Evolutionary conservation across 2,113 vertebrate genomes (phyloP), one percentile per base, ranked within the genome.

Genomic region (Neofelis nebulosa): DNA sequence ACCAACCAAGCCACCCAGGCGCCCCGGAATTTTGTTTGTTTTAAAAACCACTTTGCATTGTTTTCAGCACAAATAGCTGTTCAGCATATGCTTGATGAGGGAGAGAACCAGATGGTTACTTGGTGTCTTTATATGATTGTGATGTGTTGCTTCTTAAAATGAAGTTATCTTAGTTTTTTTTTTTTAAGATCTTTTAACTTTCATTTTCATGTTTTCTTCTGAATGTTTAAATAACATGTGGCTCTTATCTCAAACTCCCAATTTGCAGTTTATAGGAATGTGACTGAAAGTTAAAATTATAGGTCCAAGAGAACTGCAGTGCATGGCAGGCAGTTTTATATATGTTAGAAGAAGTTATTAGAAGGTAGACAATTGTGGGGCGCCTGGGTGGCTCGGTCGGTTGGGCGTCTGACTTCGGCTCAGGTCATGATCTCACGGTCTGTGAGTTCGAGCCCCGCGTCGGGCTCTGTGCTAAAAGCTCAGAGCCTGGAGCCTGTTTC

Each of bases 341-440:
- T 88, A 4, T 92, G 33, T 57, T 96, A 73, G 73, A 81, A 96
- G 18, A 94, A 94, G 84, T 94, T 84, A 74, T 84, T 93, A 33
- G 23, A 91, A 73, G 41, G 41, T 57, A 84, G 87, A 79, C n/a
- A 74, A 0, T 95, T 95, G 41, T 86, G 48, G 48, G 48, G 48
- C 8, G 10, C 48, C 48, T 48, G 48, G 6, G 48, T 48, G 48
- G 48, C 48, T 48, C 48, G 10, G 48, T 48, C 10, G 48, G 10
- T 48, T 48, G 48, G 48, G 48, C 48, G 8, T 8, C 48, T 11
- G 10, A 48, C 48, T 48, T 48, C 48, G 10, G 48, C 48, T 48
- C 48, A 48, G 48, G 48, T 48, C 48, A 48, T 48, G 48, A 48
- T 48, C 48, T 48, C 48, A 6, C 48, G 7, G 48, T 48, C 10